Conservation (phyloP, 2,888 invertebrate genomes). For the Hoplodrina blanda region DNA sequence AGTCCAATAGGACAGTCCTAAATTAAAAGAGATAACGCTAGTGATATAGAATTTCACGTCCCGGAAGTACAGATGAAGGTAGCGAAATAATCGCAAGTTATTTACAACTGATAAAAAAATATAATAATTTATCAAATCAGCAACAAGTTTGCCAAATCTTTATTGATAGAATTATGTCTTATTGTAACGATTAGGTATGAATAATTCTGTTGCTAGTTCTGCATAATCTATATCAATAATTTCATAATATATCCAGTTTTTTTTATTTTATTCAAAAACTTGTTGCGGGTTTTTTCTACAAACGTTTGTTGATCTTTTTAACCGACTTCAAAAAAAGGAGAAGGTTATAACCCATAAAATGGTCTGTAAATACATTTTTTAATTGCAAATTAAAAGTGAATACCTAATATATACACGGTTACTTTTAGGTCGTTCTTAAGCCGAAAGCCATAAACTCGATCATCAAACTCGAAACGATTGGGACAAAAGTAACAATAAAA, state of each 20-base stretch:
- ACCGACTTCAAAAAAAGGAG: no score
- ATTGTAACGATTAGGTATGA: constrained; percentile 5
- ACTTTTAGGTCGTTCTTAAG: no score
- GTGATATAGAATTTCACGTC: background rate
- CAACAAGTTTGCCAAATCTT: constrained; percentile 12
- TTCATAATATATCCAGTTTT: background rate
- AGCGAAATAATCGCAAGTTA: background rate
- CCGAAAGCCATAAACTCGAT: no score
- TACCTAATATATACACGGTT: no score
- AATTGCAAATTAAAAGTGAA: background rate
- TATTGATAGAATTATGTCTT: constrained; percentile 13
- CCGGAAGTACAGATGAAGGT: background rate
- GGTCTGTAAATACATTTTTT: no score
- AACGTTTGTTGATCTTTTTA: no score
- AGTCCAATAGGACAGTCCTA: no score
- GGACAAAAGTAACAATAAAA: no score
- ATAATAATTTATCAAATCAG: constrained; percentile 23
- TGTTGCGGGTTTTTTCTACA: background rate
- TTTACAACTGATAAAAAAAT: background rate
- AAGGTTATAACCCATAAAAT: no score
- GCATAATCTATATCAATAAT: background rate
- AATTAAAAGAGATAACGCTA: background rate
- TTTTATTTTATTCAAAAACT: background rate
- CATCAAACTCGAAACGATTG: no score
- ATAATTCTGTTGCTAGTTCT: constrained; percentile 11